Evolutionary conservation across 2,113 vertebrate species (phyloP).

Genomic region (Tetraodon nigroviridis): DNA sequence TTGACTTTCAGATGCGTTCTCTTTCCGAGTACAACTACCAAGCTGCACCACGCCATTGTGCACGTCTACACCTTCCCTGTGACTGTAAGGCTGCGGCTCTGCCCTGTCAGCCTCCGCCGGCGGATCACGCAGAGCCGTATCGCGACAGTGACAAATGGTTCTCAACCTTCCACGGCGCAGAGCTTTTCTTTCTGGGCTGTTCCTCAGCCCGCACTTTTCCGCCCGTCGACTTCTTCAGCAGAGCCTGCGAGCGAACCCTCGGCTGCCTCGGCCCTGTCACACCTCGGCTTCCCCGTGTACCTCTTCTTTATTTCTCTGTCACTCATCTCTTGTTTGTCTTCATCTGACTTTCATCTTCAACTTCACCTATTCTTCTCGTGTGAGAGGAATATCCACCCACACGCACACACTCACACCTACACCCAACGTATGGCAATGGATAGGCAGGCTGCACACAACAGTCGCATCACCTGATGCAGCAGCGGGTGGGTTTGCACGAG

Average conservation of each 20-base stretch:
- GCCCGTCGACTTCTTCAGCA: not conserved
- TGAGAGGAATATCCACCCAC: no score
- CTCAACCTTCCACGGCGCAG: not conserved
- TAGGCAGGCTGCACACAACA: no score
- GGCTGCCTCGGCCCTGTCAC: no score
- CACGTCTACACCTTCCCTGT: slow-evolving; percentile 14
- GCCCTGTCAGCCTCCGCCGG: slow-evolving; percentile 45
- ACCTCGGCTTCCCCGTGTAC: not conserved
- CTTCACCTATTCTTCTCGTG: not conserved
- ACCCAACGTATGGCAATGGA: no score
- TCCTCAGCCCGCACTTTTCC: slow-evolving; percentile 5
- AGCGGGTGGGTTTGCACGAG: slow-evolving; percentile 14
- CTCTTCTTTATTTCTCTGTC: not conserved
- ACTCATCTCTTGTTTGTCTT: no score
- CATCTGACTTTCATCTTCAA: not conserved
- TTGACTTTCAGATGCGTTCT: not conserved
- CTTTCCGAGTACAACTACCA: not conserved
- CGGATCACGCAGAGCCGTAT: slow-evolving; percentile 31
- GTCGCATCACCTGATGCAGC: slow-evolving; percentile 33
- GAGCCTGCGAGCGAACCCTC: not conserved
- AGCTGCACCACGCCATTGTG: not conserved
- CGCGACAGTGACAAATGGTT: slow-evolving; percentile 41
- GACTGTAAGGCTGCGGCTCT: slow-evolving; percentile 41
- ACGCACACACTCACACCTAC: no score
- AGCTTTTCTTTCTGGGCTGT: slow-evolving; percentile 5